A percentile compares a stretch with the other conserved stretches of the same genome.
Evolutionary conservation across 2,797 vertebrate species (phyloP).

Genomic region (Ctenochaetus hawaiiensis): DNA sequence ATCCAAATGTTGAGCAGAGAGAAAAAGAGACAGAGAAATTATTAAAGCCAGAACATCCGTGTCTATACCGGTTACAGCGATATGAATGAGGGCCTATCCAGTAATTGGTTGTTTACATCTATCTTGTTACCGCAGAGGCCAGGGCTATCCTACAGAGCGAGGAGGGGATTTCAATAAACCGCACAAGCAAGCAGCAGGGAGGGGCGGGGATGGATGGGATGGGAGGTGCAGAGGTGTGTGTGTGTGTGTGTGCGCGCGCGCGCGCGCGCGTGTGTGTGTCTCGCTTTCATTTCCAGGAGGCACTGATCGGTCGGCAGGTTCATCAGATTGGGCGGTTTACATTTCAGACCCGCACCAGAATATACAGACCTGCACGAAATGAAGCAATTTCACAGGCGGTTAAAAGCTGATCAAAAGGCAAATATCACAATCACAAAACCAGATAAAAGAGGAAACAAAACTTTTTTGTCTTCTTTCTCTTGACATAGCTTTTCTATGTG

Average conservation of each 20-base stretch:
- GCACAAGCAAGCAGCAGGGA: conserved; percentile 52
- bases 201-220: background rate
- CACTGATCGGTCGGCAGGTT: conserved; percentile 60
- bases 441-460: background rate
- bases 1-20: conserved; percentile 53
- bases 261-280: conserved; percentile 16
- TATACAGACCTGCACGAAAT: conserved; percentile 12
- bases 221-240: background rate
- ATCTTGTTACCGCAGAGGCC: conserved; percentile 79
- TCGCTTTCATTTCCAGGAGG: conserved; percentile 56
- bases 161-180: conserved; percentile 69
- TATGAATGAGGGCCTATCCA: conserved; percentile 77
- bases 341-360: conserved; percentile 46
- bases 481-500: background rate
- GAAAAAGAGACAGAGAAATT: conserved; percentile 49
- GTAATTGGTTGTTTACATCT: conserved; percentile 85
- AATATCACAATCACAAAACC: conserved; percentile 2
- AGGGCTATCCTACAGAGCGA: conserved; percentile 54
- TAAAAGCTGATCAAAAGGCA: conserved; percentile 31
- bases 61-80: conserved; percentile 73
- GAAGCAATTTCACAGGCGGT: conserved; percentile 40
- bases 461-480: background rate
- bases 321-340: conserved; percentile 64
- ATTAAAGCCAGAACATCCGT: conserved; percentile 79
- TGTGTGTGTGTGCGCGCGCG: conserved; percentile 10